phyloP scores from a whole-genome alignment of 1,140 invertebrate genomes.

The Euwallacea fornicatus region DNA sequence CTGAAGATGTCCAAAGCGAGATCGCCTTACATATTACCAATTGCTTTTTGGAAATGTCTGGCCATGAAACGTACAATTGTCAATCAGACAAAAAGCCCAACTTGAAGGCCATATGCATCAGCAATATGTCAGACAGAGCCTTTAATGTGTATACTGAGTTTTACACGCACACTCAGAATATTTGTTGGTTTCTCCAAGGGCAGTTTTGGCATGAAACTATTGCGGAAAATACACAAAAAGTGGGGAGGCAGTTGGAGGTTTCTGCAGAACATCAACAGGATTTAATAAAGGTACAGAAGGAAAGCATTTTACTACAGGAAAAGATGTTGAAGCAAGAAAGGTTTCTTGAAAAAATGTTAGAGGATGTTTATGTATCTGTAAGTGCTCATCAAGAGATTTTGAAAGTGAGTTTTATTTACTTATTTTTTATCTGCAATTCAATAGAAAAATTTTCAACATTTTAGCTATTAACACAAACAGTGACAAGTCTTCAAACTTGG shows the following conservation, averaged over 20 bases:
- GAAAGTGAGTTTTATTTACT: constrained; percentile 22
- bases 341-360: constrained; percentile 53
- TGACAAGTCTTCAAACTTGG: constrained; percentile 49
- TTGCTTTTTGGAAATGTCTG: constrained; percentile 67
- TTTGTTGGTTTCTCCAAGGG: constrained; percentile 68
- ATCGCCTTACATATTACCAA: constrained; percentile 66
- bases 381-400: constrained; percentile 47
- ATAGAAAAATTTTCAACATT: constrained; percentile 9
- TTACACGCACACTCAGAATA: constrained; percentile 70
- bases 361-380: constrained; percentile 45
- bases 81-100: constrained; percentile 51
- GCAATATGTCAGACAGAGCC: constrained; percentile 60
- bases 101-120: constrained; percentile 58
- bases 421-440: not conserved
- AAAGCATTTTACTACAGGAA: constrained; percentile 61
- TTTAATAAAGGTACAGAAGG: constrained; percentile 59
- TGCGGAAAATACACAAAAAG: constrained; percentile 53
- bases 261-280: constrained; percentile 49
- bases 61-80: constrained; percentile 59
- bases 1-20: constrained; percentile 62
- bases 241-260: constrained; percentile 47
- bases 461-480: constrained; percentile 38
- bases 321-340: constrained; percentile 57
- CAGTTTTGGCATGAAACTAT: constrained; percentile 69
- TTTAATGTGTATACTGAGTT: constrained; percentile 67